These are phyloP conservation scores for Furnarius figulus DNA, from an alignment of 2,113 vertebrate species.

Conservation along the genomic window DNA sequence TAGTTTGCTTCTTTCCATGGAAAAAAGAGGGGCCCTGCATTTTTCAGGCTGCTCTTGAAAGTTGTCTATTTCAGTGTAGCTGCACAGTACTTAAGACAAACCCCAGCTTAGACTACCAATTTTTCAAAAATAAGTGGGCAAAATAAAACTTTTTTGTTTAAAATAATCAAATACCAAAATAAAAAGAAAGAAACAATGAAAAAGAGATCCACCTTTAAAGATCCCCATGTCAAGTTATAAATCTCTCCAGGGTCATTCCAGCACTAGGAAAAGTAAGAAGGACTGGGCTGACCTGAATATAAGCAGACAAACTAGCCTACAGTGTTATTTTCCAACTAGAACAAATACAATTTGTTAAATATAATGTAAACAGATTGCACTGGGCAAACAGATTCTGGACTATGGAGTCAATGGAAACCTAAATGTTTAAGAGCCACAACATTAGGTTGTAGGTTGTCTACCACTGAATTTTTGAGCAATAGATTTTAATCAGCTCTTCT, in stretches of 20 bases:
- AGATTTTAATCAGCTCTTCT: background rate
- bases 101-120: background rate
- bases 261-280: background rate
- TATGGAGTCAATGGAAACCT: background rate
- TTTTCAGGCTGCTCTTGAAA: background rate
- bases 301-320: background rate
- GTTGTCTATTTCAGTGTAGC: background rate
- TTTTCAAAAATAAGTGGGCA: background rate
- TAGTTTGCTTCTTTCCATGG: background rate
- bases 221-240: background rate
- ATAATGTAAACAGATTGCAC: background rate
- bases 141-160: background rate
- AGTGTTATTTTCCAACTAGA: background rate
- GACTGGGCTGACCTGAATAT: background rate
- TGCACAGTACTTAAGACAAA: background rate
- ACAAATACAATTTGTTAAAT: background rate
- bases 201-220: background rate
- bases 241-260: background rate
- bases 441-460: background rate
- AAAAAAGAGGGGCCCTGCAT: background rate
- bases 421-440: background rate
- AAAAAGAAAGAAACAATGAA: too few species aligned
- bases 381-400: background rate
- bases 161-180: background rate
- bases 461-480: background rate